A percentile compares a stretch with the other conserved stretches of the same genome.
phyloP scores from a whole-genome alignment of 2,113 vertebrate species.

The Anser cygnoides region DNA sequence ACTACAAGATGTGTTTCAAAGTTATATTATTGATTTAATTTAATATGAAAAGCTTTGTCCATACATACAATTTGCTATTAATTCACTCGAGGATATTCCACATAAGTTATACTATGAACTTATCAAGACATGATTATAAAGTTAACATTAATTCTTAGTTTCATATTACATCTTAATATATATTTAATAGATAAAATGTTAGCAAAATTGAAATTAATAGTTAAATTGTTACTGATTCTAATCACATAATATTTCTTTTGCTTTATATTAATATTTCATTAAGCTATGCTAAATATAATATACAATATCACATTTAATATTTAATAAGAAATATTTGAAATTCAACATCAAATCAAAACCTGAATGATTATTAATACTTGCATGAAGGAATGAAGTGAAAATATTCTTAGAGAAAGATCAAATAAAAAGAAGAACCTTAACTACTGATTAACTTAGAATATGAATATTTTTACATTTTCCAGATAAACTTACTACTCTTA shows the following conservation, averaged over 20 bases:
- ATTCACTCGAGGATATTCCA: not conserved
- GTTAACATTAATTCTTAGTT: not conserved
- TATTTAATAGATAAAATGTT: not conserved
- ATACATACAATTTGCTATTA: not conserved
- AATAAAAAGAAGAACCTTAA: not conserved
- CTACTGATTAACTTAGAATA: not conserved
- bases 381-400: not conserved
- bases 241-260: not conserved
- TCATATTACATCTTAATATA: not conserved
- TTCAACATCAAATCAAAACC: not conserved
- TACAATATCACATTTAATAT: not conserved
- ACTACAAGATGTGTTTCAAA: not conserved
- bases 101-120: not conserved
- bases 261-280: not conserved
- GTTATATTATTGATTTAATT: not conserved
- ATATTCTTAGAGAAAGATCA: not conserved
- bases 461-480: not conserved
- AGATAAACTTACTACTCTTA: not conserved
- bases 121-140: not conserved
- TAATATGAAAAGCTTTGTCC: not conserved
- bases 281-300: not conserved
- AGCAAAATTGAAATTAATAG: not conserved
- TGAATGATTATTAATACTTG: not conserved
- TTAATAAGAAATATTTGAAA: not conserved
- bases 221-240: not conserved